Conservation (phyloP, 2,113 vertebrate species). For the Hemichromis elongatus region DNA sequence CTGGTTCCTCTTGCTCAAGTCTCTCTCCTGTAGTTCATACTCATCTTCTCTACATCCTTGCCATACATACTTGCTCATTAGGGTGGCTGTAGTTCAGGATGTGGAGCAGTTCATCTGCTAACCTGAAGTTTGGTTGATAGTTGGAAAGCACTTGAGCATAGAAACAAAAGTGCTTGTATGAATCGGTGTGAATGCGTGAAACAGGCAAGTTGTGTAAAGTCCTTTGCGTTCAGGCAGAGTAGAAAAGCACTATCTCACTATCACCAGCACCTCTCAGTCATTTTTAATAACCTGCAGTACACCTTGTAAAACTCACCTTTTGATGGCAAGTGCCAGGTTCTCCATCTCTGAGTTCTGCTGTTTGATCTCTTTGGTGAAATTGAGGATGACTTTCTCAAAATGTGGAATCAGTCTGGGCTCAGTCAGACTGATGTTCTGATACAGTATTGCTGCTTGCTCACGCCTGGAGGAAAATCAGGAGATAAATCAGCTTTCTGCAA, state of each 20-base stretch:
- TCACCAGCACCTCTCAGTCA: too few species aligned
- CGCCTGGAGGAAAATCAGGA: slow-evolving; percentile 67
- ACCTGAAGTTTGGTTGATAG: too few species aligned
- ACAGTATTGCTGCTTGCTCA: slow-evolving; percentile 84
- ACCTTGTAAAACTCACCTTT: slow-evolving; percentile 75
- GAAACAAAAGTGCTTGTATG: too few species aligned
- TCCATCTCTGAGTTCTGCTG: slow-evolving; percentile 92
- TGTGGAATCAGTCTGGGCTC: slow-evolving; percentile 88
- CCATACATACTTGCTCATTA: neutral
- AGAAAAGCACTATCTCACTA: too few species aligned
- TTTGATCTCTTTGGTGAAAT: slow-evolving; percentile 88
- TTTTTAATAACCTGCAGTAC: too few species aligned
- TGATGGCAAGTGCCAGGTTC: slow-evolving; percentile 86
- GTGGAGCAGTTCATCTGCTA: neutral
- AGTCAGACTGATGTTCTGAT: slow-evolving; percentile 89
- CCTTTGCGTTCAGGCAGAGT: too few species aligned
- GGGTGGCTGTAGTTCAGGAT: neutral
- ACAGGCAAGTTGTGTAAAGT: too few species aligned
- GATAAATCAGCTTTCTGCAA: neutral
- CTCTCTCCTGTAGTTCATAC: neutral
- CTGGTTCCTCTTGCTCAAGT: neutral
- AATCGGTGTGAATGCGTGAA: too few species aligned
- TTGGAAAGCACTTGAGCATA: too few species aligned
- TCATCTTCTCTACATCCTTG: neutral
- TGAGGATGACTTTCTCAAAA: slow-evolving; percentile 85